Base-by-base conservation (phyloP, 2,888 invertebrate species). In the Arge pagana region DNA sequence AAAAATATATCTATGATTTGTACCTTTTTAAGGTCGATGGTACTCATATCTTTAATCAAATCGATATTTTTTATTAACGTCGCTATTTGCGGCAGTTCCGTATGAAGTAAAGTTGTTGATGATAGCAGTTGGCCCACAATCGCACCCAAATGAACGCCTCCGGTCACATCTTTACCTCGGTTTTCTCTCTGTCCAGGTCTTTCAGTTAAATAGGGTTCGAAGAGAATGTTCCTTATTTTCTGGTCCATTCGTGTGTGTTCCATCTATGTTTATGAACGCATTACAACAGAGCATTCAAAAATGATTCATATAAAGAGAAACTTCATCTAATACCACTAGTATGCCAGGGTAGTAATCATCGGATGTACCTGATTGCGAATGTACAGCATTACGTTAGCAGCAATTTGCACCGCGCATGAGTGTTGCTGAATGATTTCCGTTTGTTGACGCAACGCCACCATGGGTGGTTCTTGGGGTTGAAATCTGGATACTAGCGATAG, bases 401-500 rank as follows among this genome's bases (percentile, higher is more conserved):
- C 83, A 43, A 89, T 86, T 80, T 90, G 82, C 15, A 72, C 61
- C 7, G 59, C 63, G 3, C 64, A 70, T 11, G 67, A 73, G 55
- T 69, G 66, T 30, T 66, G 65, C 5, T 70, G 61, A 28, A 66
- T 60, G 1, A 56, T 59, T 30, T 68, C 64, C 7, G 52, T 60
- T 28, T 64, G 58, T n/a, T 53, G 55, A 21, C 59, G 55, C 18
- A 52, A 62, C 3, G 59, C 43, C 41, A 63, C 57, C 1, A 55
- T 48, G 2, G 53, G 39, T 10, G 61, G 40, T 3, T 61, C 48
- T 21, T 67, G 67, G 3, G 83, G 66, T 5, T 82, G 78, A 70
- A 92, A 93, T 54, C 88, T 82, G 3, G 88, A 84, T 56, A 93
- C 80, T 43, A 93, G 79, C 0, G 86, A 83, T 50, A 93, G 74